Percentiles rank a stretch among this genome's conserved stretches.
Evolutionary conservation across 2,113 vertebrate species (phyloP).

Genomic region (Carassius auratus): DNA sequence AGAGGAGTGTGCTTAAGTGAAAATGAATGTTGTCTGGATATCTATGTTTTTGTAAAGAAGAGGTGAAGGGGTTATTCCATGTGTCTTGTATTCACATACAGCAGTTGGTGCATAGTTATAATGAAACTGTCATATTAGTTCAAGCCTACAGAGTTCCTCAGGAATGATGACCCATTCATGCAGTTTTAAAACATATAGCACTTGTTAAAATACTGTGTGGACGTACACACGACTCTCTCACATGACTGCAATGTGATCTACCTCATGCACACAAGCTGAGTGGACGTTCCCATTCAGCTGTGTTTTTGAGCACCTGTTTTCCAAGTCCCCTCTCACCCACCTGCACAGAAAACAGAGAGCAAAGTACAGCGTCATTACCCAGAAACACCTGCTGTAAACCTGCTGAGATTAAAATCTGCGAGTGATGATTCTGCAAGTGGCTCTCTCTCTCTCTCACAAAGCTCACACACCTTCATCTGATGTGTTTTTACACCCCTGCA

Average conservation of each 20-base stretch:
- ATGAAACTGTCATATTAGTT: conserved; percentile 24
- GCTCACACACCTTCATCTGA: conserved; percentile 4
- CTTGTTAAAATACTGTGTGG: background rate
- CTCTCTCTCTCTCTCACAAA: conserved; percentile 10
- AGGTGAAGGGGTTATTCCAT: background rate
- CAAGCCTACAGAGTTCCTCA: background rate
- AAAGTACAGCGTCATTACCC: conserved; percentile 19
- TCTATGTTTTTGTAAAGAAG: background rate
- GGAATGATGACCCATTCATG: background rate
- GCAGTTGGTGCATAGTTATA: conserved; percentile 8
- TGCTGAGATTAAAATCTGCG: conserved; percentile 9
- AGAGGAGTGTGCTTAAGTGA: conserved; percentile 23
- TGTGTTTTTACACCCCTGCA: conserved; percentile 34
- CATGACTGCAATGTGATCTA: conserved; percentile 1
- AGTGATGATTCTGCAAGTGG: conserved; percentile 10
- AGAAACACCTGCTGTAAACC: conserved; percentile 38
- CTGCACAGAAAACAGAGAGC: conserved; percentile 21
- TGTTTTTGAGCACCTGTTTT: conserved; percentile 31
- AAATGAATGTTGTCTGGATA: conserved; percentile 10
- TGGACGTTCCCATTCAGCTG: background rate
- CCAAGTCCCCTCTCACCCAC: background rate
- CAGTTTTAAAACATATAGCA: conserved; percentile 9
- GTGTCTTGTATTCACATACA: background rate
- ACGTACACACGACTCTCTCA: background rate
- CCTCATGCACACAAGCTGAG: background rate